Conservation (phyloP, 2,113 vertebrate species). For the Eclectus roratus region DNA sequence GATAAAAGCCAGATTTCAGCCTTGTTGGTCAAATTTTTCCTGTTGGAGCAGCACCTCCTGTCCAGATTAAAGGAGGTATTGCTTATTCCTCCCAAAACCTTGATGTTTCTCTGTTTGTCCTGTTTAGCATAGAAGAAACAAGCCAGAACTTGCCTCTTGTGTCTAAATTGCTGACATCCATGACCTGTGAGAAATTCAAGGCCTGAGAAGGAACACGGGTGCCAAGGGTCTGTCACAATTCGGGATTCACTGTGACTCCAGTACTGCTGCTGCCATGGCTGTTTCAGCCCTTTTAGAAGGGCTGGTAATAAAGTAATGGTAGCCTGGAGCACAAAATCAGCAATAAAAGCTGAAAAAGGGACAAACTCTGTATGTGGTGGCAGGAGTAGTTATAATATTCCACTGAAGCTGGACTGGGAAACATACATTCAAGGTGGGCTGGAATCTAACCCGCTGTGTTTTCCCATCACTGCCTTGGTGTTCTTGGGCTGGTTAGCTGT, state of each 20-base stretch:
- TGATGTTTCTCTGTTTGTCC: neutral
- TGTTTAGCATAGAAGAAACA: neutral
- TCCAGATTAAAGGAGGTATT: neutral
- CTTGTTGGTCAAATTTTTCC: neutral
- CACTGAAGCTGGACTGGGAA: neutral
- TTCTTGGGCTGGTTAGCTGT: neutral
- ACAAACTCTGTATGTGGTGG: neutral
- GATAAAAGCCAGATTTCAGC: slow-evolving; percentile 22
- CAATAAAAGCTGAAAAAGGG: neutral
- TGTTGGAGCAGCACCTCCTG: neutral
- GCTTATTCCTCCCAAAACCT: neutral
- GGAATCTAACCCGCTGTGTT: neutral
- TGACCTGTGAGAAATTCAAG: neutral
- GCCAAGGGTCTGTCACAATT: neutral
- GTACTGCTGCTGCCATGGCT: neutral
- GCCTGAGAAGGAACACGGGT: neutral
- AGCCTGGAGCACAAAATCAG: neutral
- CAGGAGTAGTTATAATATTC: neutral
- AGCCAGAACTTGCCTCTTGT: neutral
- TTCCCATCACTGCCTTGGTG: neutral
- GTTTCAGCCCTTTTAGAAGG: neutral
- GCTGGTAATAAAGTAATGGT: neutral
- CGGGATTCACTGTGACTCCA: neutral
- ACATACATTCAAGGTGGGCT: neutral
- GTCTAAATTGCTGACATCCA: neutral